Evolutionary conservation across 2,888 invertebrate species (phyloP).

Genomic region (Eurytoma californica): DNA sequence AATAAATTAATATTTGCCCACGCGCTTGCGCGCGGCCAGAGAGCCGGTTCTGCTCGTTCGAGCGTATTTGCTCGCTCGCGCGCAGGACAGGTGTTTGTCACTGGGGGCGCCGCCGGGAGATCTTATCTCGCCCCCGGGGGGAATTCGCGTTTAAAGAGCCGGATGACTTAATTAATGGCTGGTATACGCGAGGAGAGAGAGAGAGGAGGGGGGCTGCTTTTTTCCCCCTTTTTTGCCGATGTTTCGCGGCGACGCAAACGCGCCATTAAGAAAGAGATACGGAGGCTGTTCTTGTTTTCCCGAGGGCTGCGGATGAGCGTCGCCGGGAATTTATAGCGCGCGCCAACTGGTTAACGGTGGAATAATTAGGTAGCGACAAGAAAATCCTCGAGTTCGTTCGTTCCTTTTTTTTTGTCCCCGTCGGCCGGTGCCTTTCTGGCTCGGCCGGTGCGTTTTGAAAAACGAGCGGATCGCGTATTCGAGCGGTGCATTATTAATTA

Average conservation of each 20-base stretch:
- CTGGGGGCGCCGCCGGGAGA: conserved; percentile 32
- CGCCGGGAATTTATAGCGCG: conserved; percentile 19
- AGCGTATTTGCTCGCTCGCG: conserved; percentile 58
- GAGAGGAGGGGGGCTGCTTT: not conserved
- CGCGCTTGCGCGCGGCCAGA: conserved; percentile 51
- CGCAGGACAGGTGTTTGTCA: conserved; percentile 54
- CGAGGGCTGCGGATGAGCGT: not conserved
- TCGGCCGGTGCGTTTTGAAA: no score
- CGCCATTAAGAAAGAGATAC: not conserved
- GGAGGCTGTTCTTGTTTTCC: not conserved
- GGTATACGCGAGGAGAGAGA: not conserved
- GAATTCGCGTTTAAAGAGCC: conserved; percentile 35
- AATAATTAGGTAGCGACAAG: conserved; percentile 14
- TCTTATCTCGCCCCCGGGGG: conserved; percentile 48
- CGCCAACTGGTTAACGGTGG: conserved; percentile 17
- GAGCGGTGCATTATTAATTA: no score
- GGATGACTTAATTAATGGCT: conserved; percentile 48
- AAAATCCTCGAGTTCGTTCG: not conserved
- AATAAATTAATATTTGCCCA: conserved; percentile 68
- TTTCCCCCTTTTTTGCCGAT: conserved; percentile 11
- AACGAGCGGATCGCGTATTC: no score
- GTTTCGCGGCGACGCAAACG: conserved; percentile 11
- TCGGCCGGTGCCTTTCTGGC: no score
- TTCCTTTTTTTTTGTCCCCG: not conserved
- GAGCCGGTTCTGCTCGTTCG: conserved; percentile 53